Evolutionary conservation across 2,113 vertebrate species (phyloP), one percentile per base, ranked within the genome.

Genomic region (Pleuronectes platessa): DNA sequence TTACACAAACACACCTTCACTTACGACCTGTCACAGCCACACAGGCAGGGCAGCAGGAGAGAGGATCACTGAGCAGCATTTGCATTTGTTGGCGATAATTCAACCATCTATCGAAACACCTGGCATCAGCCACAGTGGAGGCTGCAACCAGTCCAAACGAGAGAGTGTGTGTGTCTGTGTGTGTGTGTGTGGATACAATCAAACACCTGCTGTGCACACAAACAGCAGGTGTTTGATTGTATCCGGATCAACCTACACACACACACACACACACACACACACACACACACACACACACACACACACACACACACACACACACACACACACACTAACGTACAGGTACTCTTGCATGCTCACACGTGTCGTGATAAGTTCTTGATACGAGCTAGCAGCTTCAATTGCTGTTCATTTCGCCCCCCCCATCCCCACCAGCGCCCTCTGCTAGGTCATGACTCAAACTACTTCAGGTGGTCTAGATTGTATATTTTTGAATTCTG

Each of bases 131-230:
- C 21, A 9, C 54, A 18, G 42, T 59, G 45, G 47, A 75, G 68
- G 62, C 68, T 79, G 58, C 68, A 65, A 51, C 69, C 31, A 72
- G 66, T 24, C 55, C 17, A 42, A 76, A n/a, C 53, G 49, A 37
- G 66, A 18, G 72, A 55, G 49, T 63, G 67, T 62, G 76, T 66
- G 71, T 54, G 45, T 61, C 40, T 35, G 47, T 51, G 47, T 27
- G 24, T 26, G 45, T 31, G 63, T 27, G 62, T 18, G 27, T 21
- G n/a, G 23, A 74, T 62, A 53, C 74, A 83, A 86, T 86, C 83
- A 86, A 86, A 86, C 82, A 89, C 84, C 79, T 83, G 86, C 84
- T 86, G 77, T 76, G 61, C 72, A 81, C n/a, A n/a, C n/a, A n/a
- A n/a, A n/a, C 81, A 72, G 74, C 71, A 64, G 61, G 27, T 14